Conservation (phyloP, 2,888 invertebrate genomes). For the Pyrrhosoma nymphula region DNA sequence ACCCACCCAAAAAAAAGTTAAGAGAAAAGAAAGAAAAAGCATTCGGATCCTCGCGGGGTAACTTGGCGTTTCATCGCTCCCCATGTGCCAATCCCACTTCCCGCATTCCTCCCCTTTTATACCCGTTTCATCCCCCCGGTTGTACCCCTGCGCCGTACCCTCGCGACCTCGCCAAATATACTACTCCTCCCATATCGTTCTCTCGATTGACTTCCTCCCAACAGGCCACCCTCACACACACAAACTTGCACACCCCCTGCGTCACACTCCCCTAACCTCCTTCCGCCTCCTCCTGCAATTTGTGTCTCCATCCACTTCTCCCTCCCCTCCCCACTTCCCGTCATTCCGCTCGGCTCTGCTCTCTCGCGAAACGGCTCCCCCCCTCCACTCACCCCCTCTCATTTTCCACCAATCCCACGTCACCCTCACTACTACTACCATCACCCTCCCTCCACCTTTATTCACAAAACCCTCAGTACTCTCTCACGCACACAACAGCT, state of each 20-base stretch:
- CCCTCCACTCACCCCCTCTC: conserved; percentile 9
- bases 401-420: conserved; percentile 24
- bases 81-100: neutral
- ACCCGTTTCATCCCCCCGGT: neutral
- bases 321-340: neutral
- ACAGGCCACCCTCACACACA: neutral
- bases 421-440: neutral
- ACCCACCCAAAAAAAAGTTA: neutral
- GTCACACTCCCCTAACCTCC: neutral
- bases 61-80: conserved; percentile 44
- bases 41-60: neutral
- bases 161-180: neutral
- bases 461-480: too few relatives aligned
- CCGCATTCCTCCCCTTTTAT: neutral
- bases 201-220: neutral
- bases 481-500: neutral
- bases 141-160: neutral
- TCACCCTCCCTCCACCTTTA: neutral
- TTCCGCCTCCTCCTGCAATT: neutral
- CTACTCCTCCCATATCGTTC: neutral
- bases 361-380: neutral
- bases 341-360: neutral
- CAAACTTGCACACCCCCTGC: neutral
- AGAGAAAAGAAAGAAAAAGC: neutral
- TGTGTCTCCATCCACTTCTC: neutral